Percentiles rank a stretch among this genome's conserved stretches.
phyloP scores from a whole-genome alignment of 2,797 vertebrate genomes.

The Discoglossus pictus region DNA sequence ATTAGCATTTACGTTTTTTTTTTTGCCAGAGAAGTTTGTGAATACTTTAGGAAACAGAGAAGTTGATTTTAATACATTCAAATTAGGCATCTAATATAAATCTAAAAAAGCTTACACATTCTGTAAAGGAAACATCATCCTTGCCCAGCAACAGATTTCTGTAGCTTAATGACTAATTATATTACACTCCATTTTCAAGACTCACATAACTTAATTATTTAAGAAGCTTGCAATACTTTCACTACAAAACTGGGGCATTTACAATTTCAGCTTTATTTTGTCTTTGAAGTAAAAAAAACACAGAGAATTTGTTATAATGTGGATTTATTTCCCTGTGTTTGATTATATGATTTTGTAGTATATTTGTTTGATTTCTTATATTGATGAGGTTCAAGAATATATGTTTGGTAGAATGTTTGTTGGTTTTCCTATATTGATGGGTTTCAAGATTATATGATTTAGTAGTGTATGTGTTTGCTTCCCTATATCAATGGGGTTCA shows the following conservation, averaged over 20 bases:
- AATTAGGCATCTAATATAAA: conserved; percentile 53
- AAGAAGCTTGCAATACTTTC: conserved; percentile 61
- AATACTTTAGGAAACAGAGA: conserved; percentile 13
- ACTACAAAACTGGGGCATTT: conserved; percentile 64
- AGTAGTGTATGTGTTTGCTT: too few relatives aligned
- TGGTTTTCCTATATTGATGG: too few relatives aligned
- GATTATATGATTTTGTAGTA: too few relatives aligned
- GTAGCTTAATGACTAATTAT: conserved; percentile 67
- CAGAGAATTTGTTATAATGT: conserved; percentile 38
- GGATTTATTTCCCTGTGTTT: conserved; percentile 49
- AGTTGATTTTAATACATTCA: conserved; percentile 54
- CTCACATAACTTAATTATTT: conserved; percentile 68
- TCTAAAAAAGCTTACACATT: conserved; percentile 51
- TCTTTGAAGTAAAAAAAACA: conserved; percentile 65
- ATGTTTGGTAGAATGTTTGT: too few relatives aligned
- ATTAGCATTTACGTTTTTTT: conserved; percentile 47
- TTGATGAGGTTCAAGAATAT: too few relatives aligned
- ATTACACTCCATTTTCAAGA: conserved; percentile 64
- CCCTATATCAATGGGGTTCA: too few relatives aligned
- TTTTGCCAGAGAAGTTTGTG: conserved; percentile 44
- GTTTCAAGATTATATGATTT: too few relatives aligned
- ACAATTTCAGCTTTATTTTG: conserved; percentile 63
- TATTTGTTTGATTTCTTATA: too few relatives aligned
- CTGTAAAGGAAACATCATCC: conserved; percentile 47
- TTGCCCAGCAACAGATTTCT: conserved; percentile 58